These are phyloP conservation scores for Drosophila picticornis DNA, from an alignment of 2,888 invertebrate species.

Conservation along the genomic window DNA sequence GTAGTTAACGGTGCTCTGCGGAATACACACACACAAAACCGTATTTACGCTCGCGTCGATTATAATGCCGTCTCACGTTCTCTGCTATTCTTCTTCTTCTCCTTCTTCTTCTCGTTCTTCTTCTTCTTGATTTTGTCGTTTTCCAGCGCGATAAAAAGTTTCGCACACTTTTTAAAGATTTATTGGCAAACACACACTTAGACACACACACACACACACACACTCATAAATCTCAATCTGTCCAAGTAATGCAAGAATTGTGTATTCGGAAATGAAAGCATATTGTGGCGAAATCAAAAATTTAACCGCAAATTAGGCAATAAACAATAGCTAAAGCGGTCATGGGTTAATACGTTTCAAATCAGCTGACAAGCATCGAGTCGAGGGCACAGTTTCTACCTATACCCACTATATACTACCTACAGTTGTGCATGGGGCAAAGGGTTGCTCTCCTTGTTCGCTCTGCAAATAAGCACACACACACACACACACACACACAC, in stretches of 20 bases:
- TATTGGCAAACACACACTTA: slow-evolving; percentile 51
- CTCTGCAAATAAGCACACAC: slow-evolving; percentile 25
- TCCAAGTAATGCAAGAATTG: slow-evolving; percentile 40
- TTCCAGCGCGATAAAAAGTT: slow-evolving; percentile 49
- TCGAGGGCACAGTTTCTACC: slow-evolving; percentile 19
- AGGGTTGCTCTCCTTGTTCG: slow-evolving; percentile 50
- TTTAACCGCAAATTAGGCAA: slow-evolving; percentile 75
- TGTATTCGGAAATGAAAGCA: slow-evolving; percentile 49
- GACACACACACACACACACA: slow-evolving; percentile 6
- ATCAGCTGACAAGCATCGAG: slow-evolving; percentile 48
- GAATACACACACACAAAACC: no score
- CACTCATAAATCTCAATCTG: slow-evolving; percentile 75
- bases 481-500: neutral
- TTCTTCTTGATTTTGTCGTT: slow-evolving; percentile 5
- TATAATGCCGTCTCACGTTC: neutral
- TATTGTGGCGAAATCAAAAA: slow-evolving; percentile 66
- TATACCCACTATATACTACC: slow-evolving; percentile 1
- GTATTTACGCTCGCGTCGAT: no score
- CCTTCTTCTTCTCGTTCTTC: neutral
- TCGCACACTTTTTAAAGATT: slow-evolving; percentile 52
- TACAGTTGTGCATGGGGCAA: slow-evolving; percentile 11
- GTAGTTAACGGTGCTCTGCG: no score
- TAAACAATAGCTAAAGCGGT: slow-evolving; percentile 76
- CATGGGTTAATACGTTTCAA: slow-evolving; percentile 75
- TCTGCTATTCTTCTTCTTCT: neutral